Conservation (phyloP, 2,888 invertebrate species). For the Escarpia spicata region DNA sequence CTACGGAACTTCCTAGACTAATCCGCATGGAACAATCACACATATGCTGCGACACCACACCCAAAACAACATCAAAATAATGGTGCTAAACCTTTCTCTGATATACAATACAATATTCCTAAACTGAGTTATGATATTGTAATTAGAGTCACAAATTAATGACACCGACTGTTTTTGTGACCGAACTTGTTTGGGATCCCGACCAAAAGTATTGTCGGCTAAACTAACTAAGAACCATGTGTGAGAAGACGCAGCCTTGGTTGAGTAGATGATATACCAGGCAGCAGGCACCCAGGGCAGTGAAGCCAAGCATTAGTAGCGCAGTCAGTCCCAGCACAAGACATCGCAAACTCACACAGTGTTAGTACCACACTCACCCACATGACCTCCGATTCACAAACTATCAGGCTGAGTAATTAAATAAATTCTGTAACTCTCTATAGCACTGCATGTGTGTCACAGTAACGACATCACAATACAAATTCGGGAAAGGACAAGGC, state of each 20-base stretch:
- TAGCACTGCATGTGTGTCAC: background rate
- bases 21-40: background rate
- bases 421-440: background rate
- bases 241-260: background rate
- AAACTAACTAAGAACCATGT: background rate
- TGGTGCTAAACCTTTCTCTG: background rate
- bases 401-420: background rate
- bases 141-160: background rate
- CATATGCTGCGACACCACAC: background rate
- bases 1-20: background rate
- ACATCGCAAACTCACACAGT: background rate
- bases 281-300: slow-evolving; percentile 16
- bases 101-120: background rate
- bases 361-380: background rate
- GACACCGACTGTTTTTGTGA: background rate
- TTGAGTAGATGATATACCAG: background rate
- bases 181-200: background rate
- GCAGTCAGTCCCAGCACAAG: background rate
- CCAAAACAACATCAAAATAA: background rate
- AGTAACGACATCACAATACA: background rate
- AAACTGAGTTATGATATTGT: background rate
- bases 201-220: background rate
- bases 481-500: background rate
- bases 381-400: background rate
- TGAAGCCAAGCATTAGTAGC: slow-evolving; percentile 6